These are phyloP conservation scores for Netelia fuscicornis DNA, from an alignment of 2,888 invertebrate species.

Conservation along the genomic window DNA sequence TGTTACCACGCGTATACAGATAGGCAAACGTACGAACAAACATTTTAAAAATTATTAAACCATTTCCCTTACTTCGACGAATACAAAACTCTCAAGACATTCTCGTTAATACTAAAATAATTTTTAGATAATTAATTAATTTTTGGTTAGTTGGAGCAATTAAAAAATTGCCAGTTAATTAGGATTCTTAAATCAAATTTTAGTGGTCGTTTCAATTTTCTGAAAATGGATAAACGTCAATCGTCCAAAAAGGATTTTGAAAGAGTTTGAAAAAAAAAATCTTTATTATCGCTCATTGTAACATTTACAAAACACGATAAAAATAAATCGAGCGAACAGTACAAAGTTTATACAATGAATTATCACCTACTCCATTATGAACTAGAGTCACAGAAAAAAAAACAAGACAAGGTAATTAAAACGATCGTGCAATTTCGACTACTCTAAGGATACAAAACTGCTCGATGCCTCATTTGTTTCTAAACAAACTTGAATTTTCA, in stretches of 20 bases:
- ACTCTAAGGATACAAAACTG: not conserved
- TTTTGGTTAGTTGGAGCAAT: not conserved
- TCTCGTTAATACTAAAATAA: too few relatives aligned
- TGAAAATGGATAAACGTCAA: not conserved
- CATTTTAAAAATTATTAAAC: too few relatives aligned
- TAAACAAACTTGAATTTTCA: not conserved
- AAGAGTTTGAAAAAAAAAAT: not conserved
- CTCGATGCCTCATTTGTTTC: not conserved
- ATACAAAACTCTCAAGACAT: too few relatives aligned
- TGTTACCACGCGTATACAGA: too few relatives aligned
- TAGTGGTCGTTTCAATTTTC: not conserved
- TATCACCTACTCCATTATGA: conserved; percentile 5
- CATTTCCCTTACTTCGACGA: too few relatives aligned
- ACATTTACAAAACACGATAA: conserved; percentile 23
- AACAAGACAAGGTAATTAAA: conserved; percentile 8
- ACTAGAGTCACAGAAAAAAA: conserved; percentile 5
- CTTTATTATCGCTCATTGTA: conserved; percentile 28
- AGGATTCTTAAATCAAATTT: not conserved
- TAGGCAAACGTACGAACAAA: too few relatives aligned
- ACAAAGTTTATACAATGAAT: not conserved
- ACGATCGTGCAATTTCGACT: not conserved
- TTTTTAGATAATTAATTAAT: not conserved
- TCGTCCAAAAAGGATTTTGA: not conserved
- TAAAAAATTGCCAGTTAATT: not conserved
- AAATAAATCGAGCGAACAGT: conserved; percentile 2